Evolutionary conservation across 1,140 invertebrate species (phyloP), one percentile per base, ranked within the genome.

Genomic region (Drosophila aff.): DNA sequence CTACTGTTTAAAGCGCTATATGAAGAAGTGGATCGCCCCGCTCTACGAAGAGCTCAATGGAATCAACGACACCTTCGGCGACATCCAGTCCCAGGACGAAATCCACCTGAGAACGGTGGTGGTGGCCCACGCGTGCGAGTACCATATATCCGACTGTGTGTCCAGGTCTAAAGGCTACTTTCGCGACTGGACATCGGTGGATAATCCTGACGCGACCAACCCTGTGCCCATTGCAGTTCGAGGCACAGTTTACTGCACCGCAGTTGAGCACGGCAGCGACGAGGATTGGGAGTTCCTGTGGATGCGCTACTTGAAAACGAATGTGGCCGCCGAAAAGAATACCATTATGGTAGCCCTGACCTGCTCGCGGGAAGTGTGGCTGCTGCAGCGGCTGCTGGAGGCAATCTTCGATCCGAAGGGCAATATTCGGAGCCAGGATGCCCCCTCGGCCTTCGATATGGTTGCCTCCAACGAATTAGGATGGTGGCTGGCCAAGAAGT

Each of bases 271-370:
- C 72, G 97, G 97, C 13, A 94, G 94, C 9, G 94, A 95, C 50
- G 93, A 94, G 3, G 96, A 97, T 66, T 99, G 97, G 97, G 93
- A 97, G 41, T 97, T 96, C 93, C 93, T 97, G 9, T 96, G 96
- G 94, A 83, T 95, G 18, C 93, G 96, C 41, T 98, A 97, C 82
- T 86, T 94, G 46, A 93, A 94, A 16, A 94, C 96, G 0, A 96
- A 96, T 82, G 95, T 96, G 3, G 95, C 95, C 0, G 92, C 94
- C 3, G 96, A 97, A 59, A 95, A 95, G 83, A 81, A 86, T 15
- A 86, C 92, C 0, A 94, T 98, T 41, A 91, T 97, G 4, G 86
- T 76, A 8, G 94, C 96, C 9, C 93, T 98, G n/a, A 95, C 95
- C 21, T 98, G 97, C 86, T 94, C 94, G 0, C 61, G 93, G n/a